A percentile compares a stretch with the other conserved stretches of the same genome.
phyloP scores from a whole-genome alignment of 2,888 invertebrate genomes.

The Abscondita cerata region DNA sequence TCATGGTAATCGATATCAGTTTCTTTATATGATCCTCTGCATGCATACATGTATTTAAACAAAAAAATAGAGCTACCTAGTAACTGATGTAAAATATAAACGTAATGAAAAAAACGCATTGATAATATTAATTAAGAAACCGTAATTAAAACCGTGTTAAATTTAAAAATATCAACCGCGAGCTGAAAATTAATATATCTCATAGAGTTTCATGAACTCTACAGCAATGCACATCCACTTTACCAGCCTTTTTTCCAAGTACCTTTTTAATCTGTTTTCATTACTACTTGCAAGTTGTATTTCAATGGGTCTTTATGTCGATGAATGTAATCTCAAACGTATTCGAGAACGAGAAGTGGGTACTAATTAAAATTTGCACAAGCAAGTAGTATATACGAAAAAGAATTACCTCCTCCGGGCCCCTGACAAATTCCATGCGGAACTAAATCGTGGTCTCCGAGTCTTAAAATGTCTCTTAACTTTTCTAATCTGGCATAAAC shows the following conservation, averaged over 20 bases:
- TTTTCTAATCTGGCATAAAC: slow-evolving; percentile 54
- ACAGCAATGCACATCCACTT: slow-evolving; percentile 5
- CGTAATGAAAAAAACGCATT: too few relatives aligned
- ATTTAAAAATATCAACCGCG: too few relatives aligned
- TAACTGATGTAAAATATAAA: too few relatives aligned
- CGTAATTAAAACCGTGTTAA: too few relatives aligned
- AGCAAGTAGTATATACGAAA: slow-evolving; percentile 45
- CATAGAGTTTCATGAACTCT: not conserved
- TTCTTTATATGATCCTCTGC: too few relatives aligned
- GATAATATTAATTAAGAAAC: too few relatives aligned
- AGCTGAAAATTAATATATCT: slow-evolving; percentile 2
- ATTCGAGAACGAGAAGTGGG: slow-evolving; percentile 24
- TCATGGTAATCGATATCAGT: too few relatives aligned
- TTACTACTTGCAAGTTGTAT: not conserved
- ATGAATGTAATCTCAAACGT: not conserved
- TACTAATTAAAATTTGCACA: slow-evolving; percentile 52
- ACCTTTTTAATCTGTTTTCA: slow-evolving; percentile 1
- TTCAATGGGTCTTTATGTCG: not conserved
- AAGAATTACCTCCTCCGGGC: slow-evolving; percentile 58
- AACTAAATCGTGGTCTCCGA: slow-evolving; percentile 53
- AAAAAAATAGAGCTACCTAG: too few relatives aligned
- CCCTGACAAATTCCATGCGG: slow-evolving; percentile 60
- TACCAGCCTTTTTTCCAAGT: not conserved
- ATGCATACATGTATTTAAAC: too few relatives aligned
- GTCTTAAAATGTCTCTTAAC: slow-evolving; percentile 52